Conservation (phyloP, 2,797 vertebrate species). For the Phaenicophaeus curvirostris region DNA sequence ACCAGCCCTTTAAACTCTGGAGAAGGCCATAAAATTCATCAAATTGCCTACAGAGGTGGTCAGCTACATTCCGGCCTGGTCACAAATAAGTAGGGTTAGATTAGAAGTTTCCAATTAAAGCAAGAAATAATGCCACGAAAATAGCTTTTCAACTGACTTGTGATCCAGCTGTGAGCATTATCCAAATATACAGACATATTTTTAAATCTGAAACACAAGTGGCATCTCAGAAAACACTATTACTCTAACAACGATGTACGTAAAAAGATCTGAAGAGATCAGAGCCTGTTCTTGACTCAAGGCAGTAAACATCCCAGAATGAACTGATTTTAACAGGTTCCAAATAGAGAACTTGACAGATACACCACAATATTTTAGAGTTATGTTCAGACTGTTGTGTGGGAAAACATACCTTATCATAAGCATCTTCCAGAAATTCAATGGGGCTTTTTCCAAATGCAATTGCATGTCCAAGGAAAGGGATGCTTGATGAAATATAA, state of each 20-base stretch:
- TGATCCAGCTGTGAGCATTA: neutral
- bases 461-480: slow-evolving; percentile 93
- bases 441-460: slow-evolving; percentile 96
- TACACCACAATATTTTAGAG: neutral
- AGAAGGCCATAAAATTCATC: neutral
- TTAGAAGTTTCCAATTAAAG: neutral
- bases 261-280: neutral
- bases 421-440: slow-evolving; percentile 93
- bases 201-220: neutral
- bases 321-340: neutral
- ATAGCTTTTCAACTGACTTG: neutral
- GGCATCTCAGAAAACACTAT: neutral
- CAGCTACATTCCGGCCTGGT: neutral
- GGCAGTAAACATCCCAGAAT: neutral
- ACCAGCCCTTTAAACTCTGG: neutral
- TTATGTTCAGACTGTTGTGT: no score
- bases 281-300: neutral
- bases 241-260: neutral
- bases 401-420: slow-evolving; percentile 84
- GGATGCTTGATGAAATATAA: slow-evolving; percentile 88
- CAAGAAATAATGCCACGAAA: neutral
- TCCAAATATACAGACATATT: neutral
- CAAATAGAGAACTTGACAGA: neutral
- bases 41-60: neutral
- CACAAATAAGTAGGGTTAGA: neutral